Conservation (phyloP, 2,113 vertebrate species). For the Cinclus mexicanus region DNA sequence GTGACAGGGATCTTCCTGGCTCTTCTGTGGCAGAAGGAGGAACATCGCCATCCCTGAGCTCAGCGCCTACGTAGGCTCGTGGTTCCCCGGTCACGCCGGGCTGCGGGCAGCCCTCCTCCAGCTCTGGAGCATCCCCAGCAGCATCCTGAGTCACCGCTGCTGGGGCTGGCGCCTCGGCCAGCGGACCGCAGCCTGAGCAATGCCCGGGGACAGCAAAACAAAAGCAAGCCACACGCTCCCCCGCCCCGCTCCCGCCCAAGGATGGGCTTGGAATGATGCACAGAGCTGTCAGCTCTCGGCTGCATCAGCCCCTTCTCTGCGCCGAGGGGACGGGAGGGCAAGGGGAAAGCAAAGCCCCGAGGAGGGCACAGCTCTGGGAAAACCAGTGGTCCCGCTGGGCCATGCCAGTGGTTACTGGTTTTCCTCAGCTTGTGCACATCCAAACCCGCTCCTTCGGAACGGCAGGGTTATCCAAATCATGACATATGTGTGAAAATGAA, state of each 20-base stretch:
- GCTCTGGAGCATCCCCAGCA: background rate
- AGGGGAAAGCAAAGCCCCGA: background rate
- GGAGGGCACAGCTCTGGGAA: background rate
- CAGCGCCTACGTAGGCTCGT: background rate
- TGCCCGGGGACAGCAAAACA: background rate
- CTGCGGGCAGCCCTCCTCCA: background rate
- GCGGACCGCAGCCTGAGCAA: background rate
- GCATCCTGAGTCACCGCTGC: background rate
- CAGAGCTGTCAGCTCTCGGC: background rate
- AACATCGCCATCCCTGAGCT: background rate
- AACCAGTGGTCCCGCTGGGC: background rate
- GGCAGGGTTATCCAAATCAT: background rate
- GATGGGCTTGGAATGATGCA: background rate
- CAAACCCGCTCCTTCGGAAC: background rate
- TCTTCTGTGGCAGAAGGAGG: background rate
- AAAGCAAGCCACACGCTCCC: background rate
- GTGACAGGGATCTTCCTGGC: background rate
- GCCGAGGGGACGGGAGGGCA: background rate
- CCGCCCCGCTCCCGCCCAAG: background rate
- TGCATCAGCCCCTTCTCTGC: background rate
- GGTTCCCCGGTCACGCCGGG: background rate
- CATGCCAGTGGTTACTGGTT: background rate
- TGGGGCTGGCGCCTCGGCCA: fast-evolving
- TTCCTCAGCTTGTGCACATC: background rate
- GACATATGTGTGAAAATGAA: constrained; percentile 14